These are phyloP conservation scores for Plectropomus leopardus DNA, from an alignment of 2,113 vertebrate genomes.

Conservation along the genomic window DNA sequence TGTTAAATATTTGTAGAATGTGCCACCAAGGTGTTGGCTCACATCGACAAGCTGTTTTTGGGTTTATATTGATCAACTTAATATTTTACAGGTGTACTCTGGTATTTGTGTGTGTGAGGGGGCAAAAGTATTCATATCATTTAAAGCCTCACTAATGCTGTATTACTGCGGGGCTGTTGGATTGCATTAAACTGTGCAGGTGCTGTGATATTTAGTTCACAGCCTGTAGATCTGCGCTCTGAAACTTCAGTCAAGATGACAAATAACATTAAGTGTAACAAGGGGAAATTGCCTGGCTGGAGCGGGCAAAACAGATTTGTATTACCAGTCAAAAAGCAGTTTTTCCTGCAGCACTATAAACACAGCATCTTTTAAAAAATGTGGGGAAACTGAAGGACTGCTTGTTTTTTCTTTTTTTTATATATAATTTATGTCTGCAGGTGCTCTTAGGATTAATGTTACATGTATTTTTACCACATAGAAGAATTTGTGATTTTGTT, in stretches of 20 bases:
- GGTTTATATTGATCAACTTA: not conserved
- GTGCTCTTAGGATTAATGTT: not conserved
- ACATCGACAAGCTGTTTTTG: not conserved
- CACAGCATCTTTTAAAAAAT: conserved; percentile 4
- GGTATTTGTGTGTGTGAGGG: not conserved
- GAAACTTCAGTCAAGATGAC: conserved; percentile 32
- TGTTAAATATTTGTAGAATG: not conserved
- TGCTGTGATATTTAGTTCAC: conserved; percentile 8
- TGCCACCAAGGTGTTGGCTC: not conserved
- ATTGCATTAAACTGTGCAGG: conserved; percentile 17
- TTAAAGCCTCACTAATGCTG: conserved; percentile 6
- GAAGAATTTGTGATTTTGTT: not conserved
- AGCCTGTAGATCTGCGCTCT: conserved; percentile 16
- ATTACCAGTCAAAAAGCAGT: conserved; percentile 24
- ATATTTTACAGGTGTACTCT: not conserved
- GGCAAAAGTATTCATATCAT: conserved; percentile 13
- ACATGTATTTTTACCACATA: not conserved
- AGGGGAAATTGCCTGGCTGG: conserved; percentile 10
- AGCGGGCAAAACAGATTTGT: conserved; percentile 36
- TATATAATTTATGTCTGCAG: conserved; percentile 16
- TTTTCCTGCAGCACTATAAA: conserved; percentile 17
- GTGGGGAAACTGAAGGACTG: not conserved
- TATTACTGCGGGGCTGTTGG: conserved; percentile 13
- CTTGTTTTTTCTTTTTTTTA: conserved; percentile 1
- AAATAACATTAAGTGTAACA: conserved; percentile 48